Base-by-base conservation (phyloP, 92 coral and sea anemone species). In the Palythoa grandiflora region DNA sequence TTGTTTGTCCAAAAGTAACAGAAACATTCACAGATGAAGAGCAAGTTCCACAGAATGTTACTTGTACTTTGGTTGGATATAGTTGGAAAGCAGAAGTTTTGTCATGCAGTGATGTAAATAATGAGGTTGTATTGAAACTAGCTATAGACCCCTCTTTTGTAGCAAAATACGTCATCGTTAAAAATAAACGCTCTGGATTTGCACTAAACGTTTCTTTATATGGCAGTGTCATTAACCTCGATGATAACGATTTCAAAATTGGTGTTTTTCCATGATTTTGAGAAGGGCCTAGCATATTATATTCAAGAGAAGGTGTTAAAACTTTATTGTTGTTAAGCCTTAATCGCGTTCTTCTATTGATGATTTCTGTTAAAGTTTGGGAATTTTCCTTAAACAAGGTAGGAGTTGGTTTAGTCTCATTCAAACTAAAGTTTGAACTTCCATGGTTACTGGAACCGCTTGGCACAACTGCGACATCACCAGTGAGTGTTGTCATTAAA, bases 401-500 rank as follows among this genome's bases (percentile, higher is more conserved):
- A 35, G n/a, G 85, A 40, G 85, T 61, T 17, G 74, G 74, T 5
- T 80, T 61, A 51, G 39, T 16, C 36, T 51, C 7, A 44, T 63
- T 36, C 12, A 80, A 1, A 63, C 55, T 80, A 1, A 47, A 36
- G 73, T 80, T 80, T n/a, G 73, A 60, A 80, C 68, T 57, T 14
- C 47, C 16, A 37, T 57, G 15, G 50, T 12, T 13, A 57, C 15
- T 16, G 55, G 50, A 15, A 15, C 39, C 47, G n/a, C 39, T 15
- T 68, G 63, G 38, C 68, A 40, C 57, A 3, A 51, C 85, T 37
- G 73, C n/a, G 59, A 61, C 38, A 68, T 80, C 44, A 17, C 85
- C 85, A 8, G 85, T 61, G 5, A 80, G 17, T 63, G 60, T 60
- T 3, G 85, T 61, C 85, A 80, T 80, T 2, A 80, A 80, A 39